Percentiles rank a stretch among this genome's conserved stretches.
Evolutionary conservation across 2,888 invertebrate genomes (phyloP).

Genomic region (Monopis laevigella): DNA sequence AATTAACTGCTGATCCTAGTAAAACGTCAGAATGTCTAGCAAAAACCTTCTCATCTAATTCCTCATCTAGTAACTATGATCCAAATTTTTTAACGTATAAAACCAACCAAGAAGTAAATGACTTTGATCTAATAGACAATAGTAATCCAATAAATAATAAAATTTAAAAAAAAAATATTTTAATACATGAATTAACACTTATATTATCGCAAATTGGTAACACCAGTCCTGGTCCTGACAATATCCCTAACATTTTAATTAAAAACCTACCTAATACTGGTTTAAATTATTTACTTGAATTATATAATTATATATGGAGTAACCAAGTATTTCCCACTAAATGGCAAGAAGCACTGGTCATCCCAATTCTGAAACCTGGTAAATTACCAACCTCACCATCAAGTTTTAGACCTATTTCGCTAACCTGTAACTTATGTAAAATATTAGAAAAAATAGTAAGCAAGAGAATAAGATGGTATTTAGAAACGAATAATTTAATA

Average conservation of each 20-base stretch:
- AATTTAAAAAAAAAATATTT: no score
- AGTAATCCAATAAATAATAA: background rate
- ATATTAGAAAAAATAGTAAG: conserved; percentile 18
- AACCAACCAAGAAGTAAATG: background rate
- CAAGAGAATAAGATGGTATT: conserved; percentile 17
- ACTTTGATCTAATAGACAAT: background rate
- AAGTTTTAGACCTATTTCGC: conserved; percentile 19
- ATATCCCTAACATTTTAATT: conserved; percentile 17
- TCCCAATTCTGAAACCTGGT: conserved; percentile 19
- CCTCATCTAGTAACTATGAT: conserved; percentile 16
- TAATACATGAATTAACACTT: conserved; percentile 14
- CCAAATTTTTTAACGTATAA: conserved; percentile 10
- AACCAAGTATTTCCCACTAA: conserved; percentile 18
- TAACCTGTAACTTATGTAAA: conserved; percentile 16
- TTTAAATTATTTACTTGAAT: conserved; percentile 13
- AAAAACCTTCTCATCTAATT: conserved; percentile 15
- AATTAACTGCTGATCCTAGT: conserved; percentile 1
- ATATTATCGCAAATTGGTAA: conserved; percentile 12
- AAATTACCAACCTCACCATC: conserved; percentile 12
- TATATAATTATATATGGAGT: conserved; percentile 4
- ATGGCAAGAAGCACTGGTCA: conserved; percentile 19
- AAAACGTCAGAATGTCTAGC: conserved; percentile 8
- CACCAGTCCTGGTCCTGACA: conserved; percentile 18
- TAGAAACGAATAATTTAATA: conserved; percentile 11
- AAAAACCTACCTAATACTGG: conserved; percentile 16